A percentile compares a stretch with the other conserved stretches of the same genome.
These are phyloP conservation scores for Casuarius casuarius DNA, from an alignment of 2,113 vertebrate genomes.

Conservation along the genomic window DNA sequence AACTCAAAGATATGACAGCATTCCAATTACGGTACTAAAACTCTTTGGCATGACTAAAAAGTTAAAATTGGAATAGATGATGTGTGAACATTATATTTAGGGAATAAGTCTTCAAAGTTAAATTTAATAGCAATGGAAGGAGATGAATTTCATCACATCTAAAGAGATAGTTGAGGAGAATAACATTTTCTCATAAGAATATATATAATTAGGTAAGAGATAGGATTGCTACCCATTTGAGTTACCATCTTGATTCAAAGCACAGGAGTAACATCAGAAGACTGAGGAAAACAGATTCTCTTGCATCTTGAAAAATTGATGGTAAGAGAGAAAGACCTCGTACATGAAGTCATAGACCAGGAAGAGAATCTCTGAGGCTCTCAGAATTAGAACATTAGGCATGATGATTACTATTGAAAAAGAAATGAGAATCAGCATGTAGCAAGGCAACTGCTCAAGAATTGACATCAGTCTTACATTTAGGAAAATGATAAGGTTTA, in stretches of 20 bases:
- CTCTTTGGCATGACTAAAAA: background rate
- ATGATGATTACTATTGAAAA: background rate
- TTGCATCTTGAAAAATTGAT: background rate
- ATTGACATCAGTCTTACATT: background rate
- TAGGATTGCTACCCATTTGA: background rate
- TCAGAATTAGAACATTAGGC: background rate
- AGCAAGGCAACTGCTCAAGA: background rate
- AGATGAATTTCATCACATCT: background rate
- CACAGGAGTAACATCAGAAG: background rate
- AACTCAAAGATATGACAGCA: background rate
- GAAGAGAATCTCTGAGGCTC: background rate
- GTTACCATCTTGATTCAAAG: background rate
- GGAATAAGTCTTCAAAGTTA: background rate
- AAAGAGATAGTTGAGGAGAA: background rate
- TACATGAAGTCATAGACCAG: background rate
- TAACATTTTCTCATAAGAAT: background rate
- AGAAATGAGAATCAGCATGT: background rate
- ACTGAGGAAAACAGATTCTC: background rate
- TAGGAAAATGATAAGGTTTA: background rate
- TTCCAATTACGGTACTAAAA: background rate
- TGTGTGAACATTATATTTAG: background rate
- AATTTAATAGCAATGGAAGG: background rate
- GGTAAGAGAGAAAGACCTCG: background rate
- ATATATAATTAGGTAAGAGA: background rate
- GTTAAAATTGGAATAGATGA: background rate